Conservation (phyloP, 2,113 vertebrate genomes). For the Cochlearius cochlearius region DNA sequence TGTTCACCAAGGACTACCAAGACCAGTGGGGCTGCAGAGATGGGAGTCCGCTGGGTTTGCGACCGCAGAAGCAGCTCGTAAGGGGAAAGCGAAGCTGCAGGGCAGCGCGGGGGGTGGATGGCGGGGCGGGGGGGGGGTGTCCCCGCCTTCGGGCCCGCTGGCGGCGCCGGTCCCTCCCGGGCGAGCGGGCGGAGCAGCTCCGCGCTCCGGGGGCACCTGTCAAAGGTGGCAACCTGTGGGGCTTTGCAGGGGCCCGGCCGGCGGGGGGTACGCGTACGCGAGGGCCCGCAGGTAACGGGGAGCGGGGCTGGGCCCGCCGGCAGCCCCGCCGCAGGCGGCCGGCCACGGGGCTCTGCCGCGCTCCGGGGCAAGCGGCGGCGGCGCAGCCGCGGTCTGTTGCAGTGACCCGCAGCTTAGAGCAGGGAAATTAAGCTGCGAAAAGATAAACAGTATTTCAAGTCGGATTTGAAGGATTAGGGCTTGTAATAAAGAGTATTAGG, state of each 20-base stretch:
- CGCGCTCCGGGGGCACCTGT: not conserved
- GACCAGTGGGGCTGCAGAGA: not conserved
- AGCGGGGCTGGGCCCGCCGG: not conserved
- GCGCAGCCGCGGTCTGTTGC: not conserved
- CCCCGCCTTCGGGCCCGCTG: rapidly evolving
- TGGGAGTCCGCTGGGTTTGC: not conserved
- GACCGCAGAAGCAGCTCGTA: not conserved
- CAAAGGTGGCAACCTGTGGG: not conserved
- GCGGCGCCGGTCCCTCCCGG: not conserved
- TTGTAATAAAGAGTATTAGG: slow-evolving; percentile 85
- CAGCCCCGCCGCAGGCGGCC: not conserved
- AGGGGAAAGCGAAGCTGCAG: not conserved
- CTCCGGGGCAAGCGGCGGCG: not conserved
- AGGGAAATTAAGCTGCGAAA: slow-evolving; percentile 78
- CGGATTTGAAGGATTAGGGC: slow-evolving; percentile 83
- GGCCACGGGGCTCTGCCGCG: not conserved
- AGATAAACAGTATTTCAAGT: slow-evolving; percentile 86
- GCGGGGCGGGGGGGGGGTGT: not conserved
- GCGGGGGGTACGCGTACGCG: rapidly evolving
- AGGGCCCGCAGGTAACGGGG: not conserved
- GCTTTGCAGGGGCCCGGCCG: not conserved
- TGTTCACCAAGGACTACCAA: not conserved
- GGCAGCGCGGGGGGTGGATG: rapidly evolving
- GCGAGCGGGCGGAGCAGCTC: not conserved
- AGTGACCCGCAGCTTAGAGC: slow-evolving; percentile 73